Evolutionary conservation across 1,140 invertebrate species (phyloP).

Genomic region (Bombus confusus): DNA sequence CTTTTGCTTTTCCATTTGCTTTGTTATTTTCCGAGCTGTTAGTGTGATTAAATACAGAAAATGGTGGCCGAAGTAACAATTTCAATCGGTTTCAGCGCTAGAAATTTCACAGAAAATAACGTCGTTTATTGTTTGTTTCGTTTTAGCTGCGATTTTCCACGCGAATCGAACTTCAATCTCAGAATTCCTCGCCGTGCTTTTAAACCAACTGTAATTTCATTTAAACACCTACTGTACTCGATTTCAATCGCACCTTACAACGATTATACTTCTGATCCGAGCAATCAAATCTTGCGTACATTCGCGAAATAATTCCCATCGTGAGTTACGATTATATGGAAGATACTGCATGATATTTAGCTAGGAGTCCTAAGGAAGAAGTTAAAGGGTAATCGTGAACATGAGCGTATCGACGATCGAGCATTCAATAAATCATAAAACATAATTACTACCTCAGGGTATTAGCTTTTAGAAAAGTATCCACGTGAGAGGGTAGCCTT

Average conservation of each 20-base stretch:
- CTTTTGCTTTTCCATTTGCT: not conserved
- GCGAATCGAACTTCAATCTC: not conserved
- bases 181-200: not conserved
- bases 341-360: conserved; percentile 12
- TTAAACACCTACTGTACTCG: not conserved
- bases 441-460: conserved; percentile 11
- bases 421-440: conserved; percentile 32
- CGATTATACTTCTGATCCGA: not conserved
- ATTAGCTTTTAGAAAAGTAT: not conserved
- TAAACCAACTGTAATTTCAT: not conserved
- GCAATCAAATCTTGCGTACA: not conserved
- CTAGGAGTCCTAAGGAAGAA: not conserved
- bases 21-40: not conserved
- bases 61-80: not conserved
- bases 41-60: not conserved
- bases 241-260: not conserved
- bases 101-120: not conserved
- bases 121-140: not conserved
- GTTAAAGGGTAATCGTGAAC: not conserved
- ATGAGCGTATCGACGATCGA: not conserved
- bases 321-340: not conserved
- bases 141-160: not conserved
- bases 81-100: not conserved
- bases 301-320: not conserved
- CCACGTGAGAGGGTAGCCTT: not conserved